Evolutionary conservation across 2,888 invertebrate species (phyloP).

Genomic region (Eupithecia dodoneata): DNA sequence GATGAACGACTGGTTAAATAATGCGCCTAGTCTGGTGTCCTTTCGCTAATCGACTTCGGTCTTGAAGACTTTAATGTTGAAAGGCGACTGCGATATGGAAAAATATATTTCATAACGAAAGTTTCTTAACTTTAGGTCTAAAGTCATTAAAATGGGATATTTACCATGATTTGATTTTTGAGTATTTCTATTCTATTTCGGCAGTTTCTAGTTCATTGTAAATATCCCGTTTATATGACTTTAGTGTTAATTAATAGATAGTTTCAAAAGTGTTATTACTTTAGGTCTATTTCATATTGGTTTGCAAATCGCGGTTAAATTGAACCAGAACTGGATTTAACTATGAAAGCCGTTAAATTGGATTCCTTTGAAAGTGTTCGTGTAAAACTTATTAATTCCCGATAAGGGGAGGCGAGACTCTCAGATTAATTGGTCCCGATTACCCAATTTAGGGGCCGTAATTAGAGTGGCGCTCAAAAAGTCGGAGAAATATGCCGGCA

Average conservation of each 20-base stretch:
- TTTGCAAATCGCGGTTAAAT: background rate
- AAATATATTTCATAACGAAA: too few species aligned
- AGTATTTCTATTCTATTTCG: too few species aligned
- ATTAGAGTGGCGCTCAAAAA: background rate
- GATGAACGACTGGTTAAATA: background rate
- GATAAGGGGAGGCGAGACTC: slow-evolving; percentile 51
- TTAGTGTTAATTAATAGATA: too few species aligned
- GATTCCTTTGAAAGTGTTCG: slow-evolving; percentile 19
- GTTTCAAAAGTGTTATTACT: background rate
- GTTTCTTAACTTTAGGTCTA: too few species aligned
- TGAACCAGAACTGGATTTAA: slow-evolving; percentile 16
- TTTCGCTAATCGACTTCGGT: background rate
- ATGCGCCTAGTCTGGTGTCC: background rate
- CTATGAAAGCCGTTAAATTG: slow-evolving; percentile 21
- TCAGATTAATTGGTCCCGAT: slow-evolving; percentile 70
- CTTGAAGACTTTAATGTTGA: too few species aligned
- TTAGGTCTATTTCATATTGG: background rate
- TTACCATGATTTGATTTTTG: too few species aligned
- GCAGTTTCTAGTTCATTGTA: too few species aligned
- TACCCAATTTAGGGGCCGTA: slow-evolving; percentile 52
- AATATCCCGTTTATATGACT: too few species aligned
- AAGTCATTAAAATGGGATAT: too few species aligned
- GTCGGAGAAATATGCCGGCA: background rate
- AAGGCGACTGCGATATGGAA: too few species aligned
- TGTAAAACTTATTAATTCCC: slow-evolving; percentile 56